Conservation (phyloP, 2,888 invertebrate species). For the Hylaea fasciaria region DNA sequence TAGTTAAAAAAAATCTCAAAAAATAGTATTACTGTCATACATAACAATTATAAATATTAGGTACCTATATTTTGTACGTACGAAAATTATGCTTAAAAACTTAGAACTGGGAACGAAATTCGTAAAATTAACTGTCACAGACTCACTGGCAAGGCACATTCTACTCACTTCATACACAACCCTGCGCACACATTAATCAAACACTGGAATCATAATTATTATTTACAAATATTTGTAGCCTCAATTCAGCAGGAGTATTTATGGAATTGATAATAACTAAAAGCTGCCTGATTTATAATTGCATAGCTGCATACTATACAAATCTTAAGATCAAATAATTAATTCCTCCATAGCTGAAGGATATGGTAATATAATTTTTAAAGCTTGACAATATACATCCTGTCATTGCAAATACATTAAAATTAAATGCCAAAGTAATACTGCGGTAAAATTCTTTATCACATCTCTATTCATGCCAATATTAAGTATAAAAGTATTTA, state of each 20-base stretch:
- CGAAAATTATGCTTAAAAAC: conserved; percentile 48
- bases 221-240: conserved; percentile 48
- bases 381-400: conserved; percentile 37
- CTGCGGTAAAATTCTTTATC: conserved; percentile 55
- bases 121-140: conserved; percentile 52
- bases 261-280: conserved; percentile 23
- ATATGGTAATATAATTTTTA: conserved; percentile 37
- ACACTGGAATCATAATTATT: conserved; percentile 36
- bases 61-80: conserved; percentile 42
- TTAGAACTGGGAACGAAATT: conserved; percentile 39
- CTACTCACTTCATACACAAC: conserved; percentile 42
- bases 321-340: conserved; percentile 11
- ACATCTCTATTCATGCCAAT: conserved; percentile 55
- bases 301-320: conserved; percentile 1
- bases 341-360: conserved; percentile 4
- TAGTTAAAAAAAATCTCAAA: conserved; percentile 26
- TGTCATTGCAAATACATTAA: conserved; percentile 30
- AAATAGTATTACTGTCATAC: conserved; percentile 8
- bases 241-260: conserved; percentile 34
- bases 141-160: conserved; percentile 64
- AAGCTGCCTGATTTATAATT: conserved; percentile 19
- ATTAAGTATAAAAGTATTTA: conserved; percentile 42
- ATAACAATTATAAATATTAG: conserved; percentile 25
- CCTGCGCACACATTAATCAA: conserved; percentile 36
- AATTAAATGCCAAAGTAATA: conserved; percentile 79